These are phyloP conservation scores for Liparis tanakae DNA, from an alignment of 2,797 vertebrate species.

Conservation along the genomic window DNA sequence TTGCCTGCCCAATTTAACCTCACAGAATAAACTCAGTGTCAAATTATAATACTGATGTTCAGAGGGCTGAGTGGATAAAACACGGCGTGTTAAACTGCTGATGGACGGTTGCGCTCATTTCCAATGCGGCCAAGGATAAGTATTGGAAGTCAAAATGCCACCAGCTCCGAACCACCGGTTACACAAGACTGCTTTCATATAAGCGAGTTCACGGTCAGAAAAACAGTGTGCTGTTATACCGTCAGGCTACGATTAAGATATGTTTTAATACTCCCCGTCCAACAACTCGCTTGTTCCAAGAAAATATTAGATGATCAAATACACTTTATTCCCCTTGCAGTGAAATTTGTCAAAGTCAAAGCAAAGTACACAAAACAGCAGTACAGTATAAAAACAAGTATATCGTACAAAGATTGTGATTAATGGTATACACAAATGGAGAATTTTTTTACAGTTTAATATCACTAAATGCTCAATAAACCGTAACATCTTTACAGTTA, in stretches of 20 bases:
- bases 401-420: slow-evolving; percentile 13
- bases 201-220: slow-evolving; percentile 41
- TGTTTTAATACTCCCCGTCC: slow-evolving; percentile 41
- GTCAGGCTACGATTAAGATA: slow-evolving; percentile 54
- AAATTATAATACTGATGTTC: slow-evolving; percentile 13
- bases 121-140: slow-evolving; percentile 41
- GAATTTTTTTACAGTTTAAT: background rate
- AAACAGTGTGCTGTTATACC: slow-evolving; percentile 55
- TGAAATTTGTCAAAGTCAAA: slow-evolving; percentile 42
- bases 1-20: slow-evolving; percentile 28
- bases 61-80: slow-evolving; percentile 14
- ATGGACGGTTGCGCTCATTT: slow-evolving; percentile 30
- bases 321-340: slow-evolving; percentile 47
- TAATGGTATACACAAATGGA: background rate
- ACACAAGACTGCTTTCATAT: slow-evolving; percentile 53
- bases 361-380: slow-evolving; percentile 33
- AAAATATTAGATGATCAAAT: slow-evolving; percentile 62
- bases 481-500: background rate
- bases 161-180: slow-evolving; percentile 27
- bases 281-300: slow-evolving; percentile 47
- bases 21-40: slow-evolving; percentile 17
- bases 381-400: slow-evolving; percentile 4
- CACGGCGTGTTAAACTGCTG: slow-evolving; percentile 21
- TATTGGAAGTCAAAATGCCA: slow-evolving; percentile 44
- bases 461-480: background rate